Base-by-base conservation (phyloP, 1,140 invertebrate species). In the Bombus vancouverensis region DNA sequence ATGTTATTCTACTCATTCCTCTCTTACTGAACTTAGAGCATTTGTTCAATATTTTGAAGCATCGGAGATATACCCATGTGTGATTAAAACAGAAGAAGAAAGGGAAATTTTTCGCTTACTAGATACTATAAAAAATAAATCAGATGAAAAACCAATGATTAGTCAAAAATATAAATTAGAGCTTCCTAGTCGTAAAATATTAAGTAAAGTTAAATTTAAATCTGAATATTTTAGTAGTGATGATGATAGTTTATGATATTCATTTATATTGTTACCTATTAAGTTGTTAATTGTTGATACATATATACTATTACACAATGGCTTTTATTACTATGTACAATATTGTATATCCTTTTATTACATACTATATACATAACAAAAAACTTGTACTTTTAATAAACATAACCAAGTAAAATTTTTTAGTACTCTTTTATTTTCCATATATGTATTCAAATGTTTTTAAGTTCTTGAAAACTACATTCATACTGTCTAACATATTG, bases 1-100 rank as follows among this genome's bases (percentile, higher is more conserved):
- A 10, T 97, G 97, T 90, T 97, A 96, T 88, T 96, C 97, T 3
- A 96, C 95, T 25, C 97, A 97, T 91, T 96, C 96, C 39, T 97
- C 97, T 65, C 95, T 95, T 72, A 88, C 94, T 42, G 96, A 97
- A 94, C 90, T 96, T 3, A 92, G 92, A 65, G 93, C 93, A 59
- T 96, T 97, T 88, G 87, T 97, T 44, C 82, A 94, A 72, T 96
- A 96, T 92, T 94, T 97, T 73, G 92, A 95, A 71, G 96, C 96
- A n/a, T 92, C 92, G 44, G 86, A 94, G 47, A 92, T 97, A 80
- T 92, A 95, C 89, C 93, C 96, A 5, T 96, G 96, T 91, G 96
- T 96, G 10, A 87, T 91, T 92, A 94, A 91, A 57, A 65, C 75
- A 70, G 62, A 32, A 0, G 37, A 70, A 42, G 78, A 89, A 57